These are phyloP conservation scores for Protodeltote pygarga DNA, from an alignment of 2,888 invertebrate species.

Conservation along the genomic window DNA sequence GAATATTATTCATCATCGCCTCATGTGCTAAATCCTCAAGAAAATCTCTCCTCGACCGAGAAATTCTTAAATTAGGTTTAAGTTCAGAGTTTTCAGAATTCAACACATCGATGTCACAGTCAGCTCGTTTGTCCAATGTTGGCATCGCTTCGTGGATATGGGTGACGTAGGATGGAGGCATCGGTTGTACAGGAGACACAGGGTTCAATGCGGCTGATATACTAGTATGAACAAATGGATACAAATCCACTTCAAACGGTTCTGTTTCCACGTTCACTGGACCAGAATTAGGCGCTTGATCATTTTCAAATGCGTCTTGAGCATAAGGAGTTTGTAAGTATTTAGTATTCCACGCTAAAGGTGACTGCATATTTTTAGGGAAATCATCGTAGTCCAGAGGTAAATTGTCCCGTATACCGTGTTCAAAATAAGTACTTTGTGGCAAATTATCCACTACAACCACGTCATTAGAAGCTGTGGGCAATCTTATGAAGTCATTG, in stretches of 20 bases:
- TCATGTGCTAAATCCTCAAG: slow-evolving; percentile 66
- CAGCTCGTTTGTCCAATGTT: slow-evolving; percentile 10
- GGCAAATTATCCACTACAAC: slow-evolving; percentile 15
- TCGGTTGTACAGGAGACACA: slow-evolving; percentile 38
- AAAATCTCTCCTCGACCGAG: slow-evolving; percentile 58
- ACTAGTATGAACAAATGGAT: slow-evolving; percentile 39
- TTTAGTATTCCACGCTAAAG: slow-evolving; percentile 17
- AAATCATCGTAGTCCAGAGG: slow-evolving; percentile 18
- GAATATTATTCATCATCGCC: slow-evolving; percentile 70
- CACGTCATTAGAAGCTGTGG: slow-evolving; percentile 11
- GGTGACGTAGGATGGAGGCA: slow-evolving; percentile 54
- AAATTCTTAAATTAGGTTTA: slow-evolving; percentile 44
- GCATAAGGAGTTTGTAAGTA: slow-evolving; percentile 22
- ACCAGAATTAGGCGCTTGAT: slow-evolving; percentile 10
- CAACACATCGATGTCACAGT: slow-evolving; percentile 31
- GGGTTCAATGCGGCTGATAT: slow-evolving; percentile 36
- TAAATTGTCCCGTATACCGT: slow-evolving; percentile 13
- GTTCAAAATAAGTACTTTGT: slow-evolving; percentile 21
- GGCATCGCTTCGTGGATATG: slow-evolving; percentile 51
- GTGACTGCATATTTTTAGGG: slow-evolving; percentile 11
- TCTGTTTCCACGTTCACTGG: slow-evolving; percentile 11
- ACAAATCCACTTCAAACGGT: slow-evolving; percentile 32
- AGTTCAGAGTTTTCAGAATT: slow-evolving; percentile 34
- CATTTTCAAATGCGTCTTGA: slow-evolving; percentile 11
- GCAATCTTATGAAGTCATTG: slow-evolving; percentile 23